Percentiles rank a stretch among this genome's conserved stretches.
These are phyloP conservation scores for Paradoxurus hermaphroditus DNA, from an alignment of 2,113 vertebrate species.

Conservation along the genomic window DNA sequence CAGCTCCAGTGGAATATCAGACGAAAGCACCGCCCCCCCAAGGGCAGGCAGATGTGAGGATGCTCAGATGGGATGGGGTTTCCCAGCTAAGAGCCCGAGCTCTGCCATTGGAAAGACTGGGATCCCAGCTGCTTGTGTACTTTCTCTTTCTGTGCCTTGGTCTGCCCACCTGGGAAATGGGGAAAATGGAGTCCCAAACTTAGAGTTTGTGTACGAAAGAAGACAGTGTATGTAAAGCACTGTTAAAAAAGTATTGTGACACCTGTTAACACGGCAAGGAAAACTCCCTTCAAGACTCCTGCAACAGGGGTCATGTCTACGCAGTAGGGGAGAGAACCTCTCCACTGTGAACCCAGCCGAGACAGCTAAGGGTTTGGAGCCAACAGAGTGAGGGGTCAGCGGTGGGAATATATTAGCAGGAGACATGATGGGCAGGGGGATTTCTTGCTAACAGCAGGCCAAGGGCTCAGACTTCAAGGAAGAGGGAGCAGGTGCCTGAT, in stretches of 20 bases:
- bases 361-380: neutral
- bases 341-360: neutral
- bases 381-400: neutral
- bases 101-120: neutral
- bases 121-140: neutral
- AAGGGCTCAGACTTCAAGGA: neutral
- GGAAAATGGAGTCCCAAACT: neutral
- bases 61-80: accelerated
- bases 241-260: neutral
- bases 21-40: accelerated
- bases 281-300: neutral
- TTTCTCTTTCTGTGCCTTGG: neutral
- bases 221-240: accelerated
- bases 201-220: neutral
- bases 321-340: neutral
- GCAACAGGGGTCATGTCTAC: neutral
- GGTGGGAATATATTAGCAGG: too few species aligned
- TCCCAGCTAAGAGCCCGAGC: neutral
- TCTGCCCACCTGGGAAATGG: neutral
- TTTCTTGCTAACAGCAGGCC: neutral
- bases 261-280: neutral
- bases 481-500: neutral
- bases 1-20: neutral
- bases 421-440: neutral
- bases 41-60: accelerated